Conservation (phyloP, 2,888 invertebrate species). For the Pteria penguin region DNA sequence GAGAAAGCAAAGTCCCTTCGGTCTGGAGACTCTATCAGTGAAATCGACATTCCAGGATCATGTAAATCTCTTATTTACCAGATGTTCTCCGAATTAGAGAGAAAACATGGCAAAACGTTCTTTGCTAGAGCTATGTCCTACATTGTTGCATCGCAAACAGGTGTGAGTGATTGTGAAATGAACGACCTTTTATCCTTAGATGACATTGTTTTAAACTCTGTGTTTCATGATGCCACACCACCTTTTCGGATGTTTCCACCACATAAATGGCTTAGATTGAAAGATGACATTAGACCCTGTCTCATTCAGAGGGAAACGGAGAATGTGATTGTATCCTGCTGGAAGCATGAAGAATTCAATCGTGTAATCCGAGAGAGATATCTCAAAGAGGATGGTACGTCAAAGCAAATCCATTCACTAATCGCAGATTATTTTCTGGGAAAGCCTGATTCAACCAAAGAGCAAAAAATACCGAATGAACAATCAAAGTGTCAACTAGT, state of each 20-base stretch:
- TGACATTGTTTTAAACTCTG: constrained; percentile 72
- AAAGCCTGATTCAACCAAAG: constrained; percentile 54
- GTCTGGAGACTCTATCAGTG: constrained; percentile 51
- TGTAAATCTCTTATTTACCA: constrained; percentile 60
- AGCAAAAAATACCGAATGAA: constrained; percentile 44
- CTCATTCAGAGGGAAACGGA: constrained; percentile 66
- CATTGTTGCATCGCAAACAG: constrained; percentile 74
- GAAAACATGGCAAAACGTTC: constrained; percentile 64
- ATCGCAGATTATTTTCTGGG: constrained; percentile 79
- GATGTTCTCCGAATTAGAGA: constrained; percentile 69
- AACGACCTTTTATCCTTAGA: constrained; percentile 78
- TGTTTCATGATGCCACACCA: constrained; percentile 58
- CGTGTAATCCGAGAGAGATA: constrained; percentile 66
- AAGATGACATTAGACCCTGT: constrained; percentile 69
- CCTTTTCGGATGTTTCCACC: constrained; percentile 68
- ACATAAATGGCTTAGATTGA: constrained; percentile 72
- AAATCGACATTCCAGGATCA: constrained; percentile 51
- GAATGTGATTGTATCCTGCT: constrained; percentile 70
- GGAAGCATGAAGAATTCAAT: constrained; percentile 68
- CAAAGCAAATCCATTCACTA: constrained; percentile 67
- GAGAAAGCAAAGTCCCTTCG: constrained; percentile 61
- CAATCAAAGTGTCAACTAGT: constrained; percentile 60
- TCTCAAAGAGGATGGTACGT: constrained; percentile 52
- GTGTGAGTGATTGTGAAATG: constrained; percentile 79
- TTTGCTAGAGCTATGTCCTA: constrained; percentile 70